These are phyloP conservation scores for Malurus leucopterus DNA, from an alignment of 2,797 vertebrate genomes.

Conservation along the genomic window DNA sequence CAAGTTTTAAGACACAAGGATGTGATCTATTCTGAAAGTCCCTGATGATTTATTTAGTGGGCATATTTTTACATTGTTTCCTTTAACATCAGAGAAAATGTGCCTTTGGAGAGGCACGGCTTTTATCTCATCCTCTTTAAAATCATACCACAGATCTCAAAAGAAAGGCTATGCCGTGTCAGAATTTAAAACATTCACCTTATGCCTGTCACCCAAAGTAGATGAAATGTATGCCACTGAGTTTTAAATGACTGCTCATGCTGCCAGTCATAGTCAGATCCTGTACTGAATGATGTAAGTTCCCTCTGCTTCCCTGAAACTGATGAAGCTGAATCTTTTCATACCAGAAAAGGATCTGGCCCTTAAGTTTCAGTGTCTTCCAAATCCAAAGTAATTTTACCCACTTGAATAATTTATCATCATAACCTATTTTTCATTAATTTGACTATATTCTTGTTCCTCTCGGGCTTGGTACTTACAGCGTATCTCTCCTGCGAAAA, in stretches of 20 bases:
- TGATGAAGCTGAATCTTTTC: not conserved
- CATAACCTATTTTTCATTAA: conserved; percentile 56
- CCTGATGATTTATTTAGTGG: conserved; percentile 58
- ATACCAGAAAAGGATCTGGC: not conserved
- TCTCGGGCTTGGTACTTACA: not conserved
- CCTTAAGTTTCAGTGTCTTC: not conserved
- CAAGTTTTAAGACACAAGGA: conserved; percentile 36
- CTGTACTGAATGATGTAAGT: not conserved
- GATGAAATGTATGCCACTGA: conserved; percentile 5
- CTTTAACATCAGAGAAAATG: conserved; percentile 46
- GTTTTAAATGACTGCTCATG: conserved; percentile 24
- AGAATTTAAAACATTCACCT: conserved; percentile 48
- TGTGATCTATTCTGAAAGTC: conserved; percentile 38
- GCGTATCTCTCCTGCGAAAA: not conserved
- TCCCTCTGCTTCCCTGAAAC: not conserved
- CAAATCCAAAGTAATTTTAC: conserved; percentile 11
- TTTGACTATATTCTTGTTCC: not conserved
- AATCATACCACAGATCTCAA: conserved; percentile 22
- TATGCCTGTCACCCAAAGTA: conserved; percentile 18
- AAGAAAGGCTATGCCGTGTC: conserved; percentile 27
- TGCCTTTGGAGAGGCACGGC: conserved; percentile 8
- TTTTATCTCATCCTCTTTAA: conserved; percentile 51
- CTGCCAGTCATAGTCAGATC: conserved; percentile 22
- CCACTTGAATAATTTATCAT: conserved; percentile 48
- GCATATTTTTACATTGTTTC: conserved; percentile 64